A percentile compares a stretch with the other conserved stretches of the same genome.
Evolutionary conservation across 2,113 vertebrate genomes (phyloP).

Genomic region (Scalopus aquaticus): DNA sequence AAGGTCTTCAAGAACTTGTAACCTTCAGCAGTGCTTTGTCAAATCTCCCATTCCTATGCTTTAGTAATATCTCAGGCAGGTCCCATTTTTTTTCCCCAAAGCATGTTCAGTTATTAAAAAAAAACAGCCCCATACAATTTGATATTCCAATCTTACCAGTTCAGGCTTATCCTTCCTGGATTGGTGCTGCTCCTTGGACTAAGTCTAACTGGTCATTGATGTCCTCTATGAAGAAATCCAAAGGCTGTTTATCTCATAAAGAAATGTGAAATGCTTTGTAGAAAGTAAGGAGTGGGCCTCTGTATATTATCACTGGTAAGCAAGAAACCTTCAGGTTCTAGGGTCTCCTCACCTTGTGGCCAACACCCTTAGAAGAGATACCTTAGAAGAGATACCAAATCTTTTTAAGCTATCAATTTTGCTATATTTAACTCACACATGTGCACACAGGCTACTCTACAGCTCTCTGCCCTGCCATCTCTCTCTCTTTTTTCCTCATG

Average conservation of each 20-base stretch:
- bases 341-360: background rate
- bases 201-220: too few relatives aligned
- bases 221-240: background rate
- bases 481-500: background rate
- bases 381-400: background rate
- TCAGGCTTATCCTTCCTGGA: background rate
- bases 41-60: too few relatives aligned
- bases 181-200: background rate
- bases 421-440: background rate
- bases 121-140: background rate
- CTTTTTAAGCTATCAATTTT: background rate
- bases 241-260: too few relatives aligned
- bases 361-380: background rate
- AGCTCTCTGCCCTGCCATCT: background rate
- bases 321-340: background rate
- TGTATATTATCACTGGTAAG: too few relatives aligned
- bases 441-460: background rate
- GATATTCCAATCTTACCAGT: background rate
- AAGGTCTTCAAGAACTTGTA: background rate
- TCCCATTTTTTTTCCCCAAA: background rate
- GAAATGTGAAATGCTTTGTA: background rate
- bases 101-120: background rate
- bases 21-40: background rate
- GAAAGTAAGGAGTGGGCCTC: fast-evolving
- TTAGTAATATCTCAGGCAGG: background rate